Base-by-base conservation (phyloP, 2,888 invertebrate species). In the Crepidodera aurea region DNA sequence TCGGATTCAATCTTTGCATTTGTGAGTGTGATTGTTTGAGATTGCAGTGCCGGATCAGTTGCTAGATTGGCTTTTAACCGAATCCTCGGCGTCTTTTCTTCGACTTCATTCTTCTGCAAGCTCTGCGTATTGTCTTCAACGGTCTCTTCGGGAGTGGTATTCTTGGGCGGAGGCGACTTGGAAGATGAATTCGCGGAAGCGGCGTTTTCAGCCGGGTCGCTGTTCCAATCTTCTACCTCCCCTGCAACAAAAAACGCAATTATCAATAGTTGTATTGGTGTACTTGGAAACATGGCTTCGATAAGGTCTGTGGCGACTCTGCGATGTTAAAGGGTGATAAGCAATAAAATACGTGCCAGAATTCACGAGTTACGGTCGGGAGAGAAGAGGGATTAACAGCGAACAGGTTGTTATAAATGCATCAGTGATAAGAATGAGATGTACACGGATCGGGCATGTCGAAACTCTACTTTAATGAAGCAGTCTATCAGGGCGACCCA, bases 21-120 rank as follows among this genome's bases (percentile, higher is more conserved):
- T 0, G 82, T 82, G 18, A 83, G 81, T 51, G 86, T 82, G 66
- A 88, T 85, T 51, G 89, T 86, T 70, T 87, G 87, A 25, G 90
- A 87, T 68, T 89, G 87, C 16, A 90, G 83, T 8, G 93, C 93
- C 1, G 93, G 93, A 82, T 93, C 93, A 34, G 92, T 92, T 54
- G 92, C 92, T 69, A 93, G 85, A 78, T 88, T 88, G 64, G 91
- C 83, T 81, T 92, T 93, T 70, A 93, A 85, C 69, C 93, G 87
- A 73, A 93, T 83, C 73, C 90, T 87, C 69, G 92, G 92, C 15
- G 76, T 70, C 18, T 75, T 74, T 62, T 77, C 77, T 6, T 72
- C 72, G 2, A 68, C 67, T 29, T 74, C 73, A 25, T 70, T 64
- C 60, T 71, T 71, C 32, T 79, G 78, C 42, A 80, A 79, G 56